These are phyloP conservation scores for Cynopterus brachyotis DNA, from an alignment of 2,113 vertebrate genomes.

Conservation along the genomic window DNA sequence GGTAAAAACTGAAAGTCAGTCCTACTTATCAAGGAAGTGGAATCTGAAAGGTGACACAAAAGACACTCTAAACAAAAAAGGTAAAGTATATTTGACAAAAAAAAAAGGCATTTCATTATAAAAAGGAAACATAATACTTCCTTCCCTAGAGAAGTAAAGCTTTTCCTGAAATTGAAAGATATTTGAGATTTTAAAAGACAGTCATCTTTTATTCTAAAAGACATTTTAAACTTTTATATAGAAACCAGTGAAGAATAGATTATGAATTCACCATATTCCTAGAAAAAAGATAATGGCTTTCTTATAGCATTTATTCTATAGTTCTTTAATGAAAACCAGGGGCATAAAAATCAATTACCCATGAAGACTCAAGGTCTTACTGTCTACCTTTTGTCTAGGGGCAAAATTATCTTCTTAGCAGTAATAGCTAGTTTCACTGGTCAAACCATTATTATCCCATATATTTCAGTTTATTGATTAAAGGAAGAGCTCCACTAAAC, in stretches of 20 bases:
- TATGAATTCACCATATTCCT: not conserved
- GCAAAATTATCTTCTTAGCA: not conserved
- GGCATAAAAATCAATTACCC: not conserved
- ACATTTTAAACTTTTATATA: not conserved
- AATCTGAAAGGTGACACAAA: not conserved
- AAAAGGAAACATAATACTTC: slow-evolving; percentile 14
- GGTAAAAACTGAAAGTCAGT: not conserved
- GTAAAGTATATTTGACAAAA: not conserved
- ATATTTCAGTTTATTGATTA: not conserved
- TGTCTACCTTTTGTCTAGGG: not conserved
- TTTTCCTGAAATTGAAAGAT: not conserved
- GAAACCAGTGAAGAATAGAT: not conserved
- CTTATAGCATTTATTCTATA: not conserved
- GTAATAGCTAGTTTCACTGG: not conserved
- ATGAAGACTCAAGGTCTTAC: not conserved
- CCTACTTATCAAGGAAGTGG: not conserved
- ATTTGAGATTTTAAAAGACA: too few relatives aligned
- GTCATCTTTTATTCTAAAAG: not conserved
- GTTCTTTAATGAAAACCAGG: not conserved
- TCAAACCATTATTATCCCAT: not conserved
- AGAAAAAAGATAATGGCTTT: not conserved
- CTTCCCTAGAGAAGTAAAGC: not conserved
- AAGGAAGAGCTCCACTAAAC: not conserved
- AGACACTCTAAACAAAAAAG: not conserved
- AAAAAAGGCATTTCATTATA: not conserved